Evolutionary conservation across 2,113 vertebrate genomes (phyloP).

Genomic region (Rattus norvegicus): DNA sequence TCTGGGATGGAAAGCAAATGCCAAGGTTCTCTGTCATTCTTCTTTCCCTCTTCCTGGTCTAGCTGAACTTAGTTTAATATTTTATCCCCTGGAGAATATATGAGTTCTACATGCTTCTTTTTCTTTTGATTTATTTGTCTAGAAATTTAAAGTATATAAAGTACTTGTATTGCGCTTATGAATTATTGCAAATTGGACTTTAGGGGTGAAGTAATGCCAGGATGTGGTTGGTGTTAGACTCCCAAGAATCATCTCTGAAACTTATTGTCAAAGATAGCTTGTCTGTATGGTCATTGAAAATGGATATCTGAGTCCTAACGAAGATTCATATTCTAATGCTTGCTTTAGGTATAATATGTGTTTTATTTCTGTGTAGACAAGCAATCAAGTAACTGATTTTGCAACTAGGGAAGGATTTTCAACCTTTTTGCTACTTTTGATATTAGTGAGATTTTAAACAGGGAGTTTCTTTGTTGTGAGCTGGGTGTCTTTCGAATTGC

Average conservation of each 20-base stretch:
- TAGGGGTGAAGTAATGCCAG: not conserved
- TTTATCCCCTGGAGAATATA: not conserved
- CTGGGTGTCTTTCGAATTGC: not conserved
- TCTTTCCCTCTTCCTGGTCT: not conserved
- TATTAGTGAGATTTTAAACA: not conserved
- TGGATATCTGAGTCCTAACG: not conserved
- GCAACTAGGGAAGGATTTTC: not conserved
- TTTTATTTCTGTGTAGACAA: constrained; percentile 25
- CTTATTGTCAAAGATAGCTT: not conserved
- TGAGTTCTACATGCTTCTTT: not conserved
- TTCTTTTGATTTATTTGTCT: not conserved
- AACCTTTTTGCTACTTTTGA: not conserved
- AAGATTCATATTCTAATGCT: not conserved
- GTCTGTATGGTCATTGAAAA: not conserved
- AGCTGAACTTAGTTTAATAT: not conserved
- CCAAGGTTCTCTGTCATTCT: not conserved
- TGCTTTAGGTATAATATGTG: not conserved
- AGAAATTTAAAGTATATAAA: constrained; percentile 27
- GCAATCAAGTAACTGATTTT: not conserved
- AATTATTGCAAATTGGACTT: not conserved
- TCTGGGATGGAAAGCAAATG: not conserved
- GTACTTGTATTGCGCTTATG: not conserved
- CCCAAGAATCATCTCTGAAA: constrained; percentile 1
- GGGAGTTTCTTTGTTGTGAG: not conserved
- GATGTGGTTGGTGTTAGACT: not conserved